Base-by-base conservation (phyloP, 2,797 vertebrate genomes). In the Gambusia yucatana region DNA sequence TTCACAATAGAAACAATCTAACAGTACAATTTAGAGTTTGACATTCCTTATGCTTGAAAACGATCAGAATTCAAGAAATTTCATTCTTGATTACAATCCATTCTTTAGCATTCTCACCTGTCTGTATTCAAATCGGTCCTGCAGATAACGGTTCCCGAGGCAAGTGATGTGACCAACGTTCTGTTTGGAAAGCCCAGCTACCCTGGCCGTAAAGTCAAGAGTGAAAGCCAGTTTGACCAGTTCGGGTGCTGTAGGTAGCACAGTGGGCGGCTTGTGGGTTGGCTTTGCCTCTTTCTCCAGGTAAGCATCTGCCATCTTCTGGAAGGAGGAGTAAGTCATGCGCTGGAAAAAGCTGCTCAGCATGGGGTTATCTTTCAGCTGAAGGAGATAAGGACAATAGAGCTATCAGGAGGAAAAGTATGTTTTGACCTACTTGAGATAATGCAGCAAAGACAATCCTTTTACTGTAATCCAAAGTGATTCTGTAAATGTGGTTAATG, bases 301-400 rank as follows among this genome's bases (percentile, higher is more conserved):
- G 0, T 98, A 97, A 13, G 90, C 94, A 9, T 97, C 96, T 0
- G 95, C 96, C 89, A 99, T 69, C 84, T 86, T 93, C 92, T 95
- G 95, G 94, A 99, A 98, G 84, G 96, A 95, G n/a, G 94, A 89
- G 16, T 98, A 98, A 0, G 96, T 93, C 87, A 98, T 93, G 73
- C 89, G 69, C 1, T 94, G 91, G 88, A 98, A 96, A 90, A 96
- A 97, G 10, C 11, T 83, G 79, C 14, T 93, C n/a, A 98, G 87
- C 14, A 83, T 88, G 2, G 92, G 86, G 1, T 97, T 96, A 41
- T 96, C 93, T 84, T 91, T 95, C 75, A 98, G 89, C 98, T 99
- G 92, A 28, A 85, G 47, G 77, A 44, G 72, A 85, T 25, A 73
- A 13, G 22, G 74, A 73, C 4, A 80, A 9, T 44, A 76, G 39